phyloP scores from a whole-genome alignment of 2,113 vertebrate genomes.

The Proterorhinus semilunaris region DNA sequence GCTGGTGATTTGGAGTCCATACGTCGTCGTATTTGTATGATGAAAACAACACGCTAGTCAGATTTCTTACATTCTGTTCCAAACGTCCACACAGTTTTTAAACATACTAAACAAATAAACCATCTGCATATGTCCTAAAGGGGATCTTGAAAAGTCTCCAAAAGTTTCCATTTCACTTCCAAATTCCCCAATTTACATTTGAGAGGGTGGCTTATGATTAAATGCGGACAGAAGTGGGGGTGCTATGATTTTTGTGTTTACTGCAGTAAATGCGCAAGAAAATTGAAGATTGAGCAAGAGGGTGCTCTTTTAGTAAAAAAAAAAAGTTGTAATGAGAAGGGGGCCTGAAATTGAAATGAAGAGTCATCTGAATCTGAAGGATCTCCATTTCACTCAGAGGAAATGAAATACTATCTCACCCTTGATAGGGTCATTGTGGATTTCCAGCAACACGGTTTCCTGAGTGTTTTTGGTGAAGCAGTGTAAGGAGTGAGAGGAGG shows the following conservation, averaged over 20 bases:
- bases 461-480: conserved; percentile 55
- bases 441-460: conserved; percentile 65
- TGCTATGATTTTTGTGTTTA: neutral
- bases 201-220: neutral
- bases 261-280: neutral
- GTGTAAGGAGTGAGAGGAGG: conserved; percentile 36
- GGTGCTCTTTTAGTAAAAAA: conserved; percentile 50
- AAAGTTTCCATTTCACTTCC: neutral
- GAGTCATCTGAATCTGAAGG: conserved; percentile 52
- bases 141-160: neutral
- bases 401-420: conserved; percentile 68
- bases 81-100: neutral
- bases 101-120: neutral
- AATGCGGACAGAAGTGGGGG: neutral
- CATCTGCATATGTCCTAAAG: neutral
- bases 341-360: conserved; percentile 59
- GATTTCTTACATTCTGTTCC: neutral
- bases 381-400: conserved; percentile 62
- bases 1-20: too few relatives aligned
- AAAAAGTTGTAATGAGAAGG: conserved; percentile 48
- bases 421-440: conserved; percentile 62
- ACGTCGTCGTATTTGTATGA: too few relatives aligned
- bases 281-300: conserved; percentile 26
- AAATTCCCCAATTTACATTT: neutral
- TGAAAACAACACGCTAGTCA: too few relatives aligned